Evolutionary conservation across 2,888 invertebrate species (phyloP), one percentile per base, ranked within the genome.

Genomic region (Onchidella celtica): DNA sequence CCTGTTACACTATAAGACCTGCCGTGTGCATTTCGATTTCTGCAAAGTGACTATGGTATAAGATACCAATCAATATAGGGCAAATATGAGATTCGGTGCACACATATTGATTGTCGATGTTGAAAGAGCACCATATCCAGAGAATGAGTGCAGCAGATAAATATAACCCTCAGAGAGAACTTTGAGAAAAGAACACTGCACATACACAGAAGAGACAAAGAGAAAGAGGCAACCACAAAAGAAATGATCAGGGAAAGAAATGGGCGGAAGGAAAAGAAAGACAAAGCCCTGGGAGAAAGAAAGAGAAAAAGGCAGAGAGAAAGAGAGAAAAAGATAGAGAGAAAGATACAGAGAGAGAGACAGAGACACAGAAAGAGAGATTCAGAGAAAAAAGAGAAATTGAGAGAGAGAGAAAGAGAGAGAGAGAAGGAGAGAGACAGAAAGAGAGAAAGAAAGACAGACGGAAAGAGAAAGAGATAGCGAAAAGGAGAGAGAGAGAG

Each of bases 371-470:
- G 66, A 66, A 32, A 27, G 21, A 66, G 29, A 29, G 9, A 66
- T 29, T 6, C 29, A 66, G 32, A 21, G 32, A 34, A 66, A 29
- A 17, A 66, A 34, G 32, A 66, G 27, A 29, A 21, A 72, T 2
- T n/a, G n/a, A n/a, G n/a, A n/a, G n/a, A n/a, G n/a, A n/a, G n/a
- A n/a, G n/a, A n/a, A n/a, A n/a, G n/a, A 72, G 38, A 66, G 29
- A 66, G 65, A 66, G 40, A 66, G 66, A 47, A 32, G 66, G 66
- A 38, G 40, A 66, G 47, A 47, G 65, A 66, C 11, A 66, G 66
- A 66, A 32, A 66, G 65, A 66, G 66, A 76, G 36, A 47, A 17
- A 65, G 66, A 65, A 40, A 77, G 77, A 68, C 32, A 66, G n/a
- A n/a, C n/a, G n/a, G 40, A 34, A 9, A 21, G 24, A 40, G 17